A percentile compares a stretch with the other conserved stretches of the same genome.
These are phyloP conservation scores for Scaptomyza montana DNA, from an alignment of 1,140 invertebrate species.

Conservation along the genomic window DNA sequence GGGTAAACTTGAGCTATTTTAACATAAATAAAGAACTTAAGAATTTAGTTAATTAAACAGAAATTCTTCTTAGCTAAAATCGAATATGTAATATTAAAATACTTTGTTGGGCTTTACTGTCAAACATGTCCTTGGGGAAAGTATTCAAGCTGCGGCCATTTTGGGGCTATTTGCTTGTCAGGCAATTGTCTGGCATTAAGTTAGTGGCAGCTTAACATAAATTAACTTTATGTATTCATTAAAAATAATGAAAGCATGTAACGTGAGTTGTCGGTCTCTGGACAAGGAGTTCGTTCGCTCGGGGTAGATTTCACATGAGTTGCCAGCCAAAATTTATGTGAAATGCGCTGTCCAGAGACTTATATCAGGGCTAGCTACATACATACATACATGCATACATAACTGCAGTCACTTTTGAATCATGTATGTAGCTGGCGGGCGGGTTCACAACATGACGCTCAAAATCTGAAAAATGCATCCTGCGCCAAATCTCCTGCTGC, in stretches of 20 bases:
- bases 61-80: too few relatives aligned
- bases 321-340: constrained; percentile 29
- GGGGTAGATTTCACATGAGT: constrained; percentile 1
- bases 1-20: too few relatives aligned
- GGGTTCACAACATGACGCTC: constrained; percentile 34
- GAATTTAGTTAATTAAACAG: too few relatives aligned
- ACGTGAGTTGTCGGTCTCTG: neutral
- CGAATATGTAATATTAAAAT: neutral
- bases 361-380: neutral
- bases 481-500: constrained; percentile 8
- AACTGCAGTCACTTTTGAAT: constrained; percentile 1
- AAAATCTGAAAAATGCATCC: constrained; percentile 38
- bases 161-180: neutral
- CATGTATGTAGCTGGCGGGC: neutral
- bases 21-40: too few relatives aligned
- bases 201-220: constrained; percentile 28
- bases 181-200: constrained; percentile 17
- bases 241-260: constrained; percentile 42
- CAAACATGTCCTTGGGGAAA: neutral
- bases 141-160: neutral
- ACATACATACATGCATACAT: too few relatives aligned
- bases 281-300: neutral
- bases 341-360: constrained; percentile 1
- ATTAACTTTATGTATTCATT: constrained; percentile 46
- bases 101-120: neutral